Base-by-base conservation (phyloP, 2,797 vertebrate species). In the Tenualosa ilisha region DNA sequence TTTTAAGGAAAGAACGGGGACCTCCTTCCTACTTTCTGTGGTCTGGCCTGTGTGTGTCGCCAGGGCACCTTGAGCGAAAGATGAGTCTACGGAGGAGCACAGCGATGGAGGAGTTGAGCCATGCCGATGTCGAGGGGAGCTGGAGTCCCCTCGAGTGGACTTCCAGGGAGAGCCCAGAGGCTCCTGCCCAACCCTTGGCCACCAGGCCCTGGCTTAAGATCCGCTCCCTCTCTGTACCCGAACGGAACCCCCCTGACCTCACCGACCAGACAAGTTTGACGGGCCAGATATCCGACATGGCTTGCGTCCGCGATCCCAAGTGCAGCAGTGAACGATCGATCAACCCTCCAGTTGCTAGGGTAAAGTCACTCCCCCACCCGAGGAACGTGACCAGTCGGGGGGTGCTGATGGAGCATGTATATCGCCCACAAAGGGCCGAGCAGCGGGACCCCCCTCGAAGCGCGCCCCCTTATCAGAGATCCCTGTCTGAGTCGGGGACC, bases 401-500 rank as follows among this genome's bases (percentile, higher is more conserved):
- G 2, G 24, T 84, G 8, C 84, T 90, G 2, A 43, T 89, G 84
- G 87, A 83, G 63, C 87, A 86, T n/a, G 40, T 82, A 12, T 51
- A 51, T 56, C 86, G 81, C 49, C 82, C 0, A 81, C 87, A 72
- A 85, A 53, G n/a, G 89, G 87, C 88, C 50, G 88, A 24, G 2
- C 90, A 4, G 72, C 72, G 17, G 15, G 72, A 79, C 11, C 68
- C 68, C 13, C 68, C 68, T 2, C 72, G 15, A 6, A 46, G 40
- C 6, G 40, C 6, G 1, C 72, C 72, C 20, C 89, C 92, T 3
- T 94, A 82, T 89, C n/a, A 91, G 83, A 85, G 93, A 82, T 94
- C 93, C 51, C 3, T 88, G 81, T 95, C 94, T 0, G 92, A 94
- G 72, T 92, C 93, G 3, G 87, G 87, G 43, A 22, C 82, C 0